phyloP scores from a whole-genome alignment of 2,888 invertebrate species.

The Rhopalosiphum nymphaeae region DNA sequence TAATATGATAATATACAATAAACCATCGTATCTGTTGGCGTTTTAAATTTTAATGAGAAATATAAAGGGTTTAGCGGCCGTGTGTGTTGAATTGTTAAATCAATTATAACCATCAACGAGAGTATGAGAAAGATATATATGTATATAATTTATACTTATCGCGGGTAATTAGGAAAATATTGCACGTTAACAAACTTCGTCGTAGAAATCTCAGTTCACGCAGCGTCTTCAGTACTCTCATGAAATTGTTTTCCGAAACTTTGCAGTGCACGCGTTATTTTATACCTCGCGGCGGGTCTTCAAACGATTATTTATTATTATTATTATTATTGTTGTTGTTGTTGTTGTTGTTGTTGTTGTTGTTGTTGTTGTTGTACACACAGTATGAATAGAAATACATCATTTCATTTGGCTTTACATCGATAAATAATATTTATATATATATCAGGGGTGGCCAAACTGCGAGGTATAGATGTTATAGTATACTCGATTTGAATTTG shows the following conservation, averaged over 20 bases:
- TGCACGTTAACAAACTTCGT: conserved; percentile 3
- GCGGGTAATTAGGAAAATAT: conserved; percentile 32
- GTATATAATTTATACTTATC: neutral
- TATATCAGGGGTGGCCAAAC: too few relatives aligned
- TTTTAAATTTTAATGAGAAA: neutral
- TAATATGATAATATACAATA: neutral
- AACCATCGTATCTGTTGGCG: neutral
- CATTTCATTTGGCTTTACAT: neutral
- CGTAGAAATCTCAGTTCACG: neutral
- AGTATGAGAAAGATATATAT: neutral
- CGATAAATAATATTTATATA: neutral
- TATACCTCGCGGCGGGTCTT: conserved; percentile 2
- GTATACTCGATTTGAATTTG: neutral
- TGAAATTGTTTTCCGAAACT: conserved; percentile 48
- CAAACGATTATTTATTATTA: conserved; percentile 15
- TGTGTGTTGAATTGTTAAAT: neutral
- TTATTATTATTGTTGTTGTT: neutral
- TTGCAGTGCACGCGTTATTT: neutral
- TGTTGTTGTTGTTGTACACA: neutral
- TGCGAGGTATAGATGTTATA: too few relatives aligned
- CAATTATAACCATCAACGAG: neutral
- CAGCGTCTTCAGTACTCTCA: neutral
- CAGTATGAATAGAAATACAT: neutral
- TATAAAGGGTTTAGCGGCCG: neutral
- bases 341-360: neutral